Evolutionary conservation across 2,113 vertebrate species (phyloP), one percentile per base, ranked within the genome.

Genomic region (Platysteira castanea): DNA sequence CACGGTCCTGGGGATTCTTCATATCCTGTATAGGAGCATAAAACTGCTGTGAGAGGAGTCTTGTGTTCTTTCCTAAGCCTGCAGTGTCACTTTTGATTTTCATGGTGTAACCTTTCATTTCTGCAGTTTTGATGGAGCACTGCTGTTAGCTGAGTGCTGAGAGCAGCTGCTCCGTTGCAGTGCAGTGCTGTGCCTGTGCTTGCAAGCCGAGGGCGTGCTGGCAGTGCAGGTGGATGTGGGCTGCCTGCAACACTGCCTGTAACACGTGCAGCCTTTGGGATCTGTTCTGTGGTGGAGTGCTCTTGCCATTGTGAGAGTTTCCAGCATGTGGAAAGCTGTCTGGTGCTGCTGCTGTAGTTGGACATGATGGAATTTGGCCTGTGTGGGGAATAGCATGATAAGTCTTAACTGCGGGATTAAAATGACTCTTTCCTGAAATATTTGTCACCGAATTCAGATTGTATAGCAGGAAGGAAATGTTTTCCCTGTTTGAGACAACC

Each of bases 41-140:
- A 20, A 84, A 49, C 65, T 79, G 27, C 47, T 87, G 20, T 8
- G 69, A 60, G 75, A 77, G 50, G 33, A 70, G 15, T 53, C 50
- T 49, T 31, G 23, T 4, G 19, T 50, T 84, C 59, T 91, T 80
- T 41, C 26, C 5, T 23, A 57, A 15, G 24, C 73, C 19, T 56
- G 19, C 31, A 11, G 2, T 11, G 35, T 81, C 37, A 2, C n/a
- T 54, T 87, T 6, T 1, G 37, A 2, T 37, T 87, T 74, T 31
- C 19, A 3, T 16, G 15, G 13, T 28, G 3, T 30, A 20, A 7
- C n/a, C 15, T 57, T 44, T n/a, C 3, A 15, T 67, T 60, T 23
- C 6, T 63, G 18, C 42, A 18, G 30, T 22, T 53, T 26, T 9
- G 35, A 0, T 30, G 30, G 33, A 46, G 57, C 16, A 0, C 20